phyloP scores from a whole-genome alignment of 2,113 vertebrate genomes.

The Polypterus bichir region DNA sequence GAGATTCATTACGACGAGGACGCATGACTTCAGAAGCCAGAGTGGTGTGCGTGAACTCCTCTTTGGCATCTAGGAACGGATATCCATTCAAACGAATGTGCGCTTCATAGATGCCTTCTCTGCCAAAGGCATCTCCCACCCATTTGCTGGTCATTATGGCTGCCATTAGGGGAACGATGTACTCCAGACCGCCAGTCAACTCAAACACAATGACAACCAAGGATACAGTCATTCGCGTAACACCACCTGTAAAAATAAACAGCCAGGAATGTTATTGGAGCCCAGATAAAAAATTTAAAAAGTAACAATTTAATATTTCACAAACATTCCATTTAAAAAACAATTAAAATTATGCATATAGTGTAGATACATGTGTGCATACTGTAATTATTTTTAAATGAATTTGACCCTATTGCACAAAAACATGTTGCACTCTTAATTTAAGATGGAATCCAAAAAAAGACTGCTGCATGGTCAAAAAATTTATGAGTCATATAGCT shows the following conservation, averaged over 20 bases:
- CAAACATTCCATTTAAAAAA: too few species aligned
- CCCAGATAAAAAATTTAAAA: too few species aligned
- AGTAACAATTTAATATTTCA: too few species aligned
- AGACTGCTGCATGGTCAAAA: too few species aligned
- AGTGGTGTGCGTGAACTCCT: conserved; percentile 94
- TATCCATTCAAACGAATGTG: conserved; percentile 96
- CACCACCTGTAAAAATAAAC: conserved; percentile 63
- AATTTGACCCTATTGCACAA: too few species aligned
- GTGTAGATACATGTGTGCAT: too few species aligned
- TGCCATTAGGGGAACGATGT: conserved; percentile 96
- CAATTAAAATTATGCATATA: too few species aligned
- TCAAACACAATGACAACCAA: conserved; percentile 96
- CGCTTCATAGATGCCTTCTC: conserved; percentile 93
- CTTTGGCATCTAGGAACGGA: conserved; percentile 94
- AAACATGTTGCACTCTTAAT: too few species aligned
- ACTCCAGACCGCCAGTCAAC: conserved; percentile 90
- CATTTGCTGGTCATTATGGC: conserved; percentile 99
- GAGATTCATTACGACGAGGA: conserved; percentile 72
- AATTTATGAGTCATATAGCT: too few species aligned
- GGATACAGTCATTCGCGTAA: conserved; percentile 96
- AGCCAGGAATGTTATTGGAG: neutral
- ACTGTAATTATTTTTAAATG: too few species aligned
- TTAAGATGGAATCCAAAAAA: too few species aligned
- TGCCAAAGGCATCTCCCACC: conserved; percentile 95
- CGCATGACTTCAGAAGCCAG: conserved; percentile 93